Evolutionary conservation across 1,140 invertebrate species (phyloP).

Genomic region (Cyclina sinensis): DNA sequence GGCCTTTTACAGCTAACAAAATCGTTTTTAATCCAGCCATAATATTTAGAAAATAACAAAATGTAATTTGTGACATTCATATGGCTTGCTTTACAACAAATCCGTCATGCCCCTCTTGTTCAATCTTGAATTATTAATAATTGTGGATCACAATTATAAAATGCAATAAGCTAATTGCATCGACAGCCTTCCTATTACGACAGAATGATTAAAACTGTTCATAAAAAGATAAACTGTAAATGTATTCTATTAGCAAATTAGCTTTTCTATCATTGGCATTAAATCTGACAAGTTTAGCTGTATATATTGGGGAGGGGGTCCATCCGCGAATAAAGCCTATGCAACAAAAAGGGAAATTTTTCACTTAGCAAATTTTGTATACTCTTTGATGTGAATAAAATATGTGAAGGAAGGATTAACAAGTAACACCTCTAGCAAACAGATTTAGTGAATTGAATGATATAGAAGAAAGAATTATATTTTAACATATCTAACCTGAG

Average conservation of each 20-base stretch:
- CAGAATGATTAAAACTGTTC: conserved; percentile 25
- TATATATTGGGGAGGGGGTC: neutral
- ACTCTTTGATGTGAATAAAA: too few relatives aligned
- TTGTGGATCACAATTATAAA: conserved; percentile 25
- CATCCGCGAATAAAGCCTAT: neutral
- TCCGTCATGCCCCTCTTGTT: conserved; percentile 1
- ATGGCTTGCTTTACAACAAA: neutral
- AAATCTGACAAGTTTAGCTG: neutral
- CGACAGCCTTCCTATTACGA: neutral
- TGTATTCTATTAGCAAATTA: conserved; percentile 52
- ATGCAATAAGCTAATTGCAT: conserved; percentile 45
- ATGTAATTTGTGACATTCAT: neutral
- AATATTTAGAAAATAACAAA: neutral
- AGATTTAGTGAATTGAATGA: too few relatives aligned
- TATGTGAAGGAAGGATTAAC: too few relatives aligned
- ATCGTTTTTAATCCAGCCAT: too few relatives aligned
- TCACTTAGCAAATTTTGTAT: too few relatives aligned
- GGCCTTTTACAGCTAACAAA: too few relatives aligned
- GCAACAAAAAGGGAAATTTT: neutral
- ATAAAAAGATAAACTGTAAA: conserved; percentile 29
- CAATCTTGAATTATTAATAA: conserved; percentile 37
- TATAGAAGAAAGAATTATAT: too few relatives aligned
- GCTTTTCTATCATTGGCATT: conserved; percentile 13
- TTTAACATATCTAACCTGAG: too few relatives aligned
- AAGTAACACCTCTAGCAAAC: too few relatives aligned